Base-by-base conservation (phyloP, 2,113 vertebrate genomes). In the Morone chrysops region DNA sequence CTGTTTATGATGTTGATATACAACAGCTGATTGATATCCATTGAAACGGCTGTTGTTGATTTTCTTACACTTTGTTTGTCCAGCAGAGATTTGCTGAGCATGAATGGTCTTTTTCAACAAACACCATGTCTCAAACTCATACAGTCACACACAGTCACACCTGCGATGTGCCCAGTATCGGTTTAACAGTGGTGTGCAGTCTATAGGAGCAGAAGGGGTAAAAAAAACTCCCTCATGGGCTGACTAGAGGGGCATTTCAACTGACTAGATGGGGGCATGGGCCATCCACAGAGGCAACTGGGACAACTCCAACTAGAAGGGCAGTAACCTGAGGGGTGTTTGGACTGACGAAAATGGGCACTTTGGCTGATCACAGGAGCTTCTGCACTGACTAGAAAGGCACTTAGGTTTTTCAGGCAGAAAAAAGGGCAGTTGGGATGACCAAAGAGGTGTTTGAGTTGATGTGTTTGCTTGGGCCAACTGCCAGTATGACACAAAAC, bases 1-100 rank as follows among this genome's bases (percentile, higher is more conserved):
- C 72, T 20, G 54, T 92, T 83, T 75, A 77, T 78, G 65, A 38
- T 79, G 82, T 82, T 75, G 65, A 66, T 73, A 60, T n/a, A 41
- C 31, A 75, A 54, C 13, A 5, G 75, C 59, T 80, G 76, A 85
- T 78, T 71, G 60, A 89, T 80, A 71, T 51, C 70, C 9, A 14
- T 8, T 63, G 41, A 71, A 63, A 60, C 2, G 18, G 40, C 60
- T 38, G 16, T 17, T 83, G 70, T 47, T 66, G 72, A 59, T 87
- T 82, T 84, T 67, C 38, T 45, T n/a, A 31, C 6, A 4, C 80
- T 63, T 73, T 79, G 73, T 87, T 86, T 84, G 74, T 70, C 66
- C 48, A 2, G 40, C 6, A 22, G 48, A 38, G 60, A 40, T 69
- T 86, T 75, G 56, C 62, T 14, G 67, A 40, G 57, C 56, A 17